Percentiles rank a stretch among this genome's conserved stretches.
Evolutionary conservation across 2,797 vertebrate genomes (phyloP).

Genomic region (Gymnoscopelus microlampas): DNA sequence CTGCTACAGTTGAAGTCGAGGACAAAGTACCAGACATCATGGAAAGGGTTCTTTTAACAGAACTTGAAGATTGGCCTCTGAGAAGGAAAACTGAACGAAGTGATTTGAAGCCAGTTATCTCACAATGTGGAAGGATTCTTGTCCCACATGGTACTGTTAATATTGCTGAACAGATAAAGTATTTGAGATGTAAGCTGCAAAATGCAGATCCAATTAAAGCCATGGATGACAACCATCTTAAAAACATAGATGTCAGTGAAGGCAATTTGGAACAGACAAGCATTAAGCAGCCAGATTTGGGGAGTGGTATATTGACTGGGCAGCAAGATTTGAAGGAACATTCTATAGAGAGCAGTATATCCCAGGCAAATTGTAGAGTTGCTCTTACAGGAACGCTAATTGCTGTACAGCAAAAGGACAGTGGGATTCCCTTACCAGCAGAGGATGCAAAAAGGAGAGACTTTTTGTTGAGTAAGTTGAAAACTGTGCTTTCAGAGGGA

Average conservation of each 20-base stretch:
- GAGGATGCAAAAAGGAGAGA: slow-evolving; percentile 45
- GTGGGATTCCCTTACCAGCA: slow-evolving; percentile 17
- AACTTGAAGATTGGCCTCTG: slow-evolving; percentile 41
- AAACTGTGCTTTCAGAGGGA: slow-evolving; percentile 68
- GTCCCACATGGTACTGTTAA: slow-evolving; percentile 77
- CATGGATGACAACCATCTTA: slow-evolving; percentile 11
- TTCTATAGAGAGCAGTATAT: slow-evolving; percentile 20
- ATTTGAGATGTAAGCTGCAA: slow-evolving; percentile 33
- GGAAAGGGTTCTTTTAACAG: slow-evolving; percentile 26
- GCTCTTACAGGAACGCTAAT: slow-evolving; percentile 12
- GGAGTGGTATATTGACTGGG: background rate
- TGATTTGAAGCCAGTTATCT: slow-evolving; percentile 79
- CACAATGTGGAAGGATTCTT: slow-evolving; percentile 80
- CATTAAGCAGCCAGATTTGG: slow-evolving; percentile 4
- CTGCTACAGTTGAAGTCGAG: slow-evolving; percentile 8
- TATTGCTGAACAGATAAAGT: slow-evolving; percentile 44
- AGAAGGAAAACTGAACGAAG: slow-evolving; percentile 77
- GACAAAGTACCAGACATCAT: slow-evolving; percentile 12
- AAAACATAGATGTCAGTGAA: background rate
- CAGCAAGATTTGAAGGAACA: slow-evolving; percentile 20
- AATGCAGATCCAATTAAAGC: slow-evolving; percentile 13
- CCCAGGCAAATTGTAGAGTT: slow-evolving; percentile 6
- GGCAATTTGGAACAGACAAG: slow-evolving; percentile 21
- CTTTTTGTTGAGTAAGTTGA: slow-evolving; percentile 71
- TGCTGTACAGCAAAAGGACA: slow-evolving; percentile 25